Evolutionary conservation across 2,113 vertebrate genomes (phyloP), one percentile per base, ranked within the genome.

Genomic region (Cyprinodon variegatus): DNA sequence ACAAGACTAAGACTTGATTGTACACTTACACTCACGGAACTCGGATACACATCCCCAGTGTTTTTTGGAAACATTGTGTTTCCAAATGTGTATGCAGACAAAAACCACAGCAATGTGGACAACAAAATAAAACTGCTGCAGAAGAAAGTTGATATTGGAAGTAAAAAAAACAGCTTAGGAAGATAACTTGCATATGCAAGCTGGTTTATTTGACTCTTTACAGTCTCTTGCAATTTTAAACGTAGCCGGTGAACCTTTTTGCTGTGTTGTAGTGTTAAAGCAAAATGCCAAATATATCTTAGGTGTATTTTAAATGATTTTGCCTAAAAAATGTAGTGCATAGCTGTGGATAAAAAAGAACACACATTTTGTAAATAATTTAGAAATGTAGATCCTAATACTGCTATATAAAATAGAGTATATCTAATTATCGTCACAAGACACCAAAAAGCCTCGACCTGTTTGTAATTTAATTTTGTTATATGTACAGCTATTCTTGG

Each of bases 1-100:
- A 86, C 79, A 85, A 76, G 40, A 61, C 62, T 67, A n/a, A 77
- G 68, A 77, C 41, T 67, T 71, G 75, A 81, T 20, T 79, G 37
- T 57, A 63, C 48, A 57, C 36, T 15, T 29, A 40, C 61, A 46
- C 43, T 22, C 20, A 59, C 65, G 67, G 68, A 64, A 61, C 41
- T 69, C 65, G 72, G 60, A 65, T 60, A 65, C 59, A 74, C 66
- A 77, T 83, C 22, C n/a, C 36, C 50, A 63, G 48, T 20, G 45
- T 63, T 43, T 38, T 76, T 59, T 29, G 46, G 41, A 77, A 64
- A 69, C 15, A 64, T 3, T 15, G 12, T 66, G 61, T 41, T 9
- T 41, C 41, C 9, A 41, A 41, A 41, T 67, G 74, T 73, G 82
- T 73, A 36, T 36, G 20, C 78, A 78, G 60, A 70, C 46, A 68